phyloP scores from a whole-genome alignment of 1,140 invertebrate genomes.

The Cylas formicarius region DNA sequence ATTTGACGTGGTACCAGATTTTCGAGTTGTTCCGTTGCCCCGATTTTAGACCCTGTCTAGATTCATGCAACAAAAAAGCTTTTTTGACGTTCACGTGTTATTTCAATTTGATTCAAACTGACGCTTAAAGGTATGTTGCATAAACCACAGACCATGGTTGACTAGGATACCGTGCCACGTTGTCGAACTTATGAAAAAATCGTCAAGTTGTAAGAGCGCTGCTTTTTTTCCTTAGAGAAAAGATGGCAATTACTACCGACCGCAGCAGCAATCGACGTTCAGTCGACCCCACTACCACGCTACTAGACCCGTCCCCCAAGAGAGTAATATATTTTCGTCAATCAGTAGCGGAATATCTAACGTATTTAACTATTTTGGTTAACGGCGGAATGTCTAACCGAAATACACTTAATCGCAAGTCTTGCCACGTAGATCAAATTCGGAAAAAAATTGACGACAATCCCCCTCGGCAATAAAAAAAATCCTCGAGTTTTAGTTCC shows the following conservation, averaged over 20 bases:
- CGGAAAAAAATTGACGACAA: no score
- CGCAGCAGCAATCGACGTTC: conserved; percentile 35
- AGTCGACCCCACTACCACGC: conserved; percentile 33
- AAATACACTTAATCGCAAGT: no score
- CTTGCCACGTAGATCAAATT: no score
- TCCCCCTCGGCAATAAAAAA: no score
- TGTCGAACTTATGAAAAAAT: conserved; percentile 10
- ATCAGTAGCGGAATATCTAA: conserved; percentile 70
- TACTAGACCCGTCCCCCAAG: conserved; percentile 42
- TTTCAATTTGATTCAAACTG: not conserved
- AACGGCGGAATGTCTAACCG: no score
- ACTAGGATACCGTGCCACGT: not conserved
- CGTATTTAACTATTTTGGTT: conserved; percentile 42
- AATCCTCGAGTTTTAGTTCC: no score
- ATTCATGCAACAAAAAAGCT: no score
- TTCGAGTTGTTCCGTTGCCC: no score
- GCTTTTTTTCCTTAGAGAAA: conserved; percentile 44
- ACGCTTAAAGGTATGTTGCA: not conserved
- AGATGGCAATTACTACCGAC: conserved; percentile 52
- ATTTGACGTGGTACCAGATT: no score
- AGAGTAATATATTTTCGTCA: conserved; percentile 61
- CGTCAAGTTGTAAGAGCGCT: conserved; percentile 7
- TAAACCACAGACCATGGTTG: conserved; percentile 2
- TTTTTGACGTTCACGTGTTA: not conserved
- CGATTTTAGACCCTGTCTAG: no score